Evolutionary conservation across 2,888 invertebrate genomes (phyloP).

Genomic region (Sinopyrophorus schimmeli): DNA sequence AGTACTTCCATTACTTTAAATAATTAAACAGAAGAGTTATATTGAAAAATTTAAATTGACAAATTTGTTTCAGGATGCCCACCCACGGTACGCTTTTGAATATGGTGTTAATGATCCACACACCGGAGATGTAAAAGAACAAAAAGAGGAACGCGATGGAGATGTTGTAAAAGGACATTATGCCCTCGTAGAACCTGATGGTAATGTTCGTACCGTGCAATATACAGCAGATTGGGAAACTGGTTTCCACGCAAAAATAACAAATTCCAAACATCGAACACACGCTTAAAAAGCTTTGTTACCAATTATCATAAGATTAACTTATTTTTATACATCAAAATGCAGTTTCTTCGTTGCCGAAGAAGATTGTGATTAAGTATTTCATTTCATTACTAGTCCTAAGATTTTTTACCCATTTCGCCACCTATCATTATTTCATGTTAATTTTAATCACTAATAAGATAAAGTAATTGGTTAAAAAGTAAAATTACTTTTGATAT

Average conservation of each 20-base stretch:
- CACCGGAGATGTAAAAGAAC: conserved; percentile 74
- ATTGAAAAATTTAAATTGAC: too few species aligned
- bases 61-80: conserved; percentile 59
- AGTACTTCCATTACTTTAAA: too few species aligned
- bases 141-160: conserved; percentile 72
- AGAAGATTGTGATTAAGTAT: conserved; percentile 15
- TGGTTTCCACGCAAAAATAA: conserved; percentile 75
- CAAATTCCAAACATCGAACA: conserved; percentile 55
- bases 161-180: conserved; percentile 70
- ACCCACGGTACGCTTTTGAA: conserved; percentile 72
- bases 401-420: too few species aligned
- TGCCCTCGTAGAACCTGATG: conserved; percentile 68
- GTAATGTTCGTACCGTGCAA: conserved; percentile 73
- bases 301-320: conserved; percentile 24
- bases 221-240: conserved; percentile 79
- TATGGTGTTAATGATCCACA: conserved; percentile 75
- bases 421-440: too few species aligned
- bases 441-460: too few species aligned
- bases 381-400: conserved; percentile 27
- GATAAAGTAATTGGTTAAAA: too few species aligned
- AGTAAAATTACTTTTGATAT: too few species aligned
- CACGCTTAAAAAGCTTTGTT: conserved; percentile 20
- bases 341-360: too few species aligned
- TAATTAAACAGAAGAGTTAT: too few species aligned
- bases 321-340: conserved; percentile 17